Evolutionary conservation across 2,113 vertebrate genomes (phyloP).

Genomic region (Chionodraco myersi): DNA sequence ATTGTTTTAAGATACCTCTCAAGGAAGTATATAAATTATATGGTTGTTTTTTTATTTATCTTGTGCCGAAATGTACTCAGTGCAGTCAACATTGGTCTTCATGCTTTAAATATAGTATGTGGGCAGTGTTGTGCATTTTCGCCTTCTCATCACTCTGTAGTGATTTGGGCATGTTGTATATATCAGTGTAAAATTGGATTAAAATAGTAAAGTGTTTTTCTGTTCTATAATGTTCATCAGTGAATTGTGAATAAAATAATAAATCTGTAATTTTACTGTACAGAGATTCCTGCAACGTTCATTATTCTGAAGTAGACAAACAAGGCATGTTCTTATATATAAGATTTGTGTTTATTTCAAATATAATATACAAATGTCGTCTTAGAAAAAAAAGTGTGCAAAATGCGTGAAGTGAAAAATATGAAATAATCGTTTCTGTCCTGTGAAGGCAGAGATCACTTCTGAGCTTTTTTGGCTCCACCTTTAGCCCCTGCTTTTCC

Average conservation of each 20-base stretch:
- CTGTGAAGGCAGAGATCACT: conserved; percentile 57
- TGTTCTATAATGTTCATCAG: conserved; percentile 59
- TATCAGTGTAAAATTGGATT: conserved; percentile 65
- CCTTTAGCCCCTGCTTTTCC: conserved; percentile 71
- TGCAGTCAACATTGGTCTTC: conserved; percentile 46
- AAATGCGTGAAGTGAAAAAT: conserved; percentile 38
- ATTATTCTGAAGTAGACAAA: conserved; percentile 13
- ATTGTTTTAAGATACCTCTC: conserved; percentile 73
- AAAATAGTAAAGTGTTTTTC: conserved; percentile 54
- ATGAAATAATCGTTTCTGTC: conserved; percentile 31
- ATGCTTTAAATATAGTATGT: conserved; percentile 42
- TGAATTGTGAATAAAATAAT: conserved; percentile 76
- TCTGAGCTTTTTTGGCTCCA: conserved; percentile 75
- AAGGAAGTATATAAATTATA: conserved; percentile 60
- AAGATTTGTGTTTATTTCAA: conserved; percentile 45
- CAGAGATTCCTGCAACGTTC: conserved; percentile 8
- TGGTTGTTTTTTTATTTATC: conserved; percentile 73
- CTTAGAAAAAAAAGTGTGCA: conserved; percentile 50
- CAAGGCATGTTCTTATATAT: neutral
- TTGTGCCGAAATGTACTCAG: conserved; percentile 63
- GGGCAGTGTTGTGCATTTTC: conserved; percentile 40
- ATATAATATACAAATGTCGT: conserved; percentile 58
- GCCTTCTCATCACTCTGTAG: conserved; percentile 38
- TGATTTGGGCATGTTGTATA: conserved; percentile 62
- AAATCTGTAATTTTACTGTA: conserved; percentile 67